Percentiles rank a stretch among this genome's conserved stretches.
Evolutionary conservation across 2,797 vertebrate genomes (phyloP).

Genomic region (Knipowitschia caucasica): DNA sequence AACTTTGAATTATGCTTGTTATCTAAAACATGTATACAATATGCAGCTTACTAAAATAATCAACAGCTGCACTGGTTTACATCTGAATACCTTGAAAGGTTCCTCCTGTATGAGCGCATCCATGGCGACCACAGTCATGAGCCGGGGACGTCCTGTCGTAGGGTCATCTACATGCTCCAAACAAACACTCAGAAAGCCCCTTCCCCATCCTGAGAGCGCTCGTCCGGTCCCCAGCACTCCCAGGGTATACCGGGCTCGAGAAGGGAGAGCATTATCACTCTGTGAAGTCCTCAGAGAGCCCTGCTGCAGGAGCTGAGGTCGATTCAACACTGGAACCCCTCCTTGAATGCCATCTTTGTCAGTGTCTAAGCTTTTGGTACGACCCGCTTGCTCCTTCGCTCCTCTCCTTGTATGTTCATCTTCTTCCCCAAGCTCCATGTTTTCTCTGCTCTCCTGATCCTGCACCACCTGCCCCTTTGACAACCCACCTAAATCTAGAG

Average conservation of each 20-base stretch:
- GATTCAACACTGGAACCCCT: slow-evolving; percentile 52
- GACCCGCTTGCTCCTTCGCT: slow-evolving; percentile 79
- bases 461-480: slow-evolving; percentile 11
- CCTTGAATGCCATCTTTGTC: slow-evolving; percentile 72
- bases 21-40: no score
- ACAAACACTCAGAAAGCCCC: slow-evolving; percentile 81
- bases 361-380: slow-evolving; percentile 80
- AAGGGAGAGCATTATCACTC: slow-evolving; percentile 77
- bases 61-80: no score
- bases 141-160: slow-evolving; percentile 70
- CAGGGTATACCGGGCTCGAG: slow-evolving; percentile 47
- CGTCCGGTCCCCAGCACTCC: slow-evolving; percentile 63
- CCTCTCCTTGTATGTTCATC: slow-evolving; percentile 75
- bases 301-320: slow-evolving; percentile 61
- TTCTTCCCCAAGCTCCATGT: slow-evolving; percentile 63
- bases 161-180: slow-evolving; percentile 82
- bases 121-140: slow-evolving; percentile 84
- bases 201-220: slow-evolving; percentile 81
- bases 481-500: slow-evolving; percentile 66
- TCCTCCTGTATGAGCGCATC: slow-evolving; percentile 79
- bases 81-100: slow-evolving; percentile 78
- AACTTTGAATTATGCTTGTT: no score
- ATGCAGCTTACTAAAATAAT: no score
- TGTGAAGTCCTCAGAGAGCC: slow-evolving; percentile 77
- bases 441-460: slow-evolving; percentile 54